A percentile compares a stretch with the other conserved stretches of the same genome.
Evolutionary conservation across 2,113 vertebrate genomes (phyloP).

Genomic region (Daubentonia madagascariensis): DNA sequence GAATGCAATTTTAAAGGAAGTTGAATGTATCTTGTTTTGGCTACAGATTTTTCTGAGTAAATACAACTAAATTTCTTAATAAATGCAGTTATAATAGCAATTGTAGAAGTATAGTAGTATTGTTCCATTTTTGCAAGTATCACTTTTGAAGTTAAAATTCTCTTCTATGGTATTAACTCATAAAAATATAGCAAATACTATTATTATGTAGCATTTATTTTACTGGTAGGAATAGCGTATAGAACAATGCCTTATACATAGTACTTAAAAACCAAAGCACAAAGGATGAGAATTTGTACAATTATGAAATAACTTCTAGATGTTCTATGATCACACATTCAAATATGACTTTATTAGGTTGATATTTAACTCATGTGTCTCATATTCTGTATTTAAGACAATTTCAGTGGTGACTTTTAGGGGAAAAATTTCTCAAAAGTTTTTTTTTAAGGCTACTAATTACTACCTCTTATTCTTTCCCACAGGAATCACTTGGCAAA

Average conservation of each 20-base stretch:
- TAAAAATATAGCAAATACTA: slow-evolving; percentile 20
- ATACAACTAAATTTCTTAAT: slow-evolving; percentile 51
- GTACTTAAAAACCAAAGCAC: slow-evolving; percentile 10
- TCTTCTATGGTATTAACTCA: background rate
- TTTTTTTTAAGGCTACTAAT: background rate
- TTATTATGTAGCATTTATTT: slow-evolving; percentile 17
- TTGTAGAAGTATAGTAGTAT: background rate
- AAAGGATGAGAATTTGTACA: background rate
- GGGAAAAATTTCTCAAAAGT: background rate
- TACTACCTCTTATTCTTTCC: background rate
- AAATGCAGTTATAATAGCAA: slow-evolving; percentile 21
- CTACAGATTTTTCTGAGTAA: slow-evolving; percentile 62
- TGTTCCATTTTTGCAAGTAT: slow-evolving; percentile 1
- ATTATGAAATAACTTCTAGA: background rate
- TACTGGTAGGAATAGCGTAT: background rate
- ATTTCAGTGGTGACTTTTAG: slow-evolving; percentile 27
- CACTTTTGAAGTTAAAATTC: slow-evolving; percentile 29
- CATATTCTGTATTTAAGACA: background rate
- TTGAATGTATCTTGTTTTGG: slow-evolving; percentile 70
- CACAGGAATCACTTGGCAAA: slow-evolving; percentile 10
- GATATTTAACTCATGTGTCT: background rate
- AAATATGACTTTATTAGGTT: slow-evolving; percentile 13
- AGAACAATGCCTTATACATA: background rate
- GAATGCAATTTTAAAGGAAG: slow-evolving; percentile 73
- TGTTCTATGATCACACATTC: background rate